phyloP scores from a whole-genome alignment of 2,888 invertebrate species.

The Erpobdella octoculata region DNA sequence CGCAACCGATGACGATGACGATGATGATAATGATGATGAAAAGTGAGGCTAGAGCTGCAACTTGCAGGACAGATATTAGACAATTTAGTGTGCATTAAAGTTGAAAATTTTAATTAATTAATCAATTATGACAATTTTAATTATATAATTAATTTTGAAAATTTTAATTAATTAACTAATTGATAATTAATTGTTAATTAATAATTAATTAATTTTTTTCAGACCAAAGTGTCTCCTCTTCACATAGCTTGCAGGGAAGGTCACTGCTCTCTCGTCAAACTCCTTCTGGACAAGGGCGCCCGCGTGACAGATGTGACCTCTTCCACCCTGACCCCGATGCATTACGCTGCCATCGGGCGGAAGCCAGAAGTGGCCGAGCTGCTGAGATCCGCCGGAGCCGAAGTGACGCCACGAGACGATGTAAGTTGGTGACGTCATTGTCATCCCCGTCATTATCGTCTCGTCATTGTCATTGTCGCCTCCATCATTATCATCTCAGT shows the following conservation, averaged over 20 bases:
- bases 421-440: background rate
- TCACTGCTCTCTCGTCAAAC: constrained; percentile 7
- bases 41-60: too few species aligned
- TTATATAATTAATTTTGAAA: background rate
- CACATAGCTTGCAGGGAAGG: constrained; percentile 22
- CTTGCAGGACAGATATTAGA: too few species aligned
- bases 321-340: constrained; percentile 78
- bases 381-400: constrained; percentile 51
- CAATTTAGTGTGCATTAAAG: too few species aligned
- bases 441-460: background rate
- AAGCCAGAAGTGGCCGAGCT: constrained; percentile 77
- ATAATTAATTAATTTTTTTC: background rate
- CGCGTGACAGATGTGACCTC: background rate
- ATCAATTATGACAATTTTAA: too few species aligned
- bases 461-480: background rate
- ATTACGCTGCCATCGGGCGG: constrained; percentile 82
- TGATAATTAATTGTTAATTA: background rate
- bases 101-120: too few species aligned
- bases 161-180: background rate
- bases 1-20: too few species aligned
- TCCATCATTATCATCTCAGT: background rate
- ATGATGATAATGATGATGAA: too few species aligned
- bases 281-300: constrained; percentile 27
- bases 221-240: constrained; percentile 23
- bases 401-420: constrained; percentile 12